Conservation (phyloP, 2,113 vertebrate species). For the Lagopus muta region DNA sequence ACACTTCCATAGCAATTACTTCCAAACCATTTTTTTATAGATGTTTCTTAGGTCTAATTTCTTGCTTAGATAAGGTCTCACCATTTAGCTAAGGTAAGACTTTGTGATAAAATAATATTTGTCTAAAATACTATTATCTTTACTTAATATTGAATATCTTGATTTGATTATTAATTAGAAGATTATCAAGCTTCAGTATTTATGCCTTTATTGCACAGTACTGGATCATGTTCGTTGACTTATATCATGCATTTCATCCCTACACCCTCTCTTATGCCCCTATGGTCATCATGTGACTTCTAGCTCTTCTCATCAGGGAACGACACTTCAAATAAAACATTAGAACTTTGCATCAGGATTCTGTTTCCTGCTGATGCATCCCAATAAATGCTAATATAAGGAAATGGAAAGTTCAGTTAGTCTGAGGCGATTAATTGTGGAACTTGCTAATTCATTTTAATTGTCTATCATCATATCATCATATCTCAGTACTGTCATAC, state of each 20-base stretch:
- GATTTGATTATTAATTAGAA: not conserved
- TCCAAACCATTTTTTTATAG: not conserved
- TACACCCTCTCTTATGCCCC: not conserved
- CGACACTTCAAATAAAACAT: not conserved
- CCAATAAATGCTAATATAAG: not conserved
- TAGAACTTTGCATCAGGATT: not conserved
- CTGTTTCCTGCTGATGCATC: not conserved
- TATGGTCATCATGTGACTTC: slow-evolving; percentile 49
- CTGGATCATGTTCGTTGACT: not conserved
- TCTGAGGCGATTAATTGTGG: not conserved
- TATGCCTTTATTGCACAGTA: not conserved
- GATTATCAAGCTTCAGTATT: not conserved
- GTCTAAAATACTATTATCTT: not conserved
- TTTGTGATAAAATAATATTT: not conserved
- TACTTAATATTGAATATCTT: not conserved
- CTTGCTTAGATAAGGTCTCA: not conserved
- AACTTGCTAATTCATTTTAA: not conserved
- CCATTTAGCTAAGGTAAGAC: not conserved
- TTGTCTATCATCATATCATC: not conserved
- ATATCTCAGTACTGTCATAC: not conserved
- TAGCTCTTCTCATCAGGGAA: slow-evolving; percentile 13
- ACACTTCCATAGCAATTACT: not conserved
- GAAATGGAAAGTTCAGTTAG: not conserved
- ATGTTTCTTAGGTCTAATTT: not conserved
- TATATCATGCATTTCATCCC: not conserved